phyloP scores from a whole-genome alignment of 2,113 vertebrate genomes.

The Phalacrocorax aristotelis region DNA sequence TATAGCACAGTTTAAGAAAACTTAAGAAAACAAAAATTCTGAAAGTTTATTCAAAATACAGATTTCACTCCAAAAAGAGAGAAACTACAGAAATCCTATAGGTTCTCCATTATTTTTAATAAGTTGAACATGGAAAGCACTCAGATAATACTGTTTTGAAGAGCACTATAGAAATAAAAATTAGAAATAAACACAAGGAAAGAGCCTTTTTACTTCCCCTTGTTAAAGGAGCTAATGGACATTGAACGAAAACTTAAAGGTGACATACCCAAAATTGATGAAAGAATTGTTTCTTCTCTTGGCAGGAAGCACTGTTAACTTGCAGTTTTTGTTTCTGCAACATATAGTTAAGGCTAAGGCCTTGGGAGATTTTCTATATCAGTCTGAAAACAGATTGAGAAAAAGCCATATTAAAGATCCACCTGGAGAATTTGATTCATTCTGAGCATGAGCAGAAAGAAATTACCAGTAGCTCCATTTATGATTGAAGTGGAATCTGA shows the following conservation, averaged over 20 bases:
- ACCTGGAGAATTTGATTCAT: neutral
- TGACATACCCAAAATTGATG: neutral
- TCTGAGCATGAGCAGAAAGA: neutral
- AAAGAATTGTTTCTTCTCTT: neutral
- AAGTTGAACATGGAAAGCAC: neutral
- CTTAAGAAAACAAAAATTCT: neutral
- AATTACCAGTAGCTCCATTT: neutral
- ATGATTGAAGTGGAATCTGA: neutral
- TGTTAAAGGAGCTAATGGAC: neutral
- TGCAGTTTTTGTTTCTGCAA: neutral
- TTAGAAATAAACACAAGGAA: neutral
- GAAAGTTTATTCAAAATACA: neutral
- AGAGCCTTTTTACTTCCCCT: neutral
- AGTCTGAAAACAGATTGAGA: neutral
- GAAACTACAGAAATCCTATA: neutral
- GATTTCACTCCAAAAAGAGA: neutral
- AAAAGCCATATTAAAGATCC: neutral
- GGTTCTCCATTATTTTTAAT: neutral
- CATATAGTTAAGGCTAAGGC: neutral
- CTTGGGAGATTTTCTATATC: neutral
- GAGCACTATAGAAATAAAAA: neutral
- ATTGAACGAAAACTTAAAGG: neutral
- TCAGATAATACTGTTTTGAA: neutral
- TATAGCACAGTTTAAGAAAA: neutral
- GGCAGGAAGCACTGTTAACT: neutral